Evolutionary conservation across 1,140 invertebrate species (phyloP), one percentile per base, ranked within the genome.

Genomic region (Anadara kagoshimensis): DNA sequence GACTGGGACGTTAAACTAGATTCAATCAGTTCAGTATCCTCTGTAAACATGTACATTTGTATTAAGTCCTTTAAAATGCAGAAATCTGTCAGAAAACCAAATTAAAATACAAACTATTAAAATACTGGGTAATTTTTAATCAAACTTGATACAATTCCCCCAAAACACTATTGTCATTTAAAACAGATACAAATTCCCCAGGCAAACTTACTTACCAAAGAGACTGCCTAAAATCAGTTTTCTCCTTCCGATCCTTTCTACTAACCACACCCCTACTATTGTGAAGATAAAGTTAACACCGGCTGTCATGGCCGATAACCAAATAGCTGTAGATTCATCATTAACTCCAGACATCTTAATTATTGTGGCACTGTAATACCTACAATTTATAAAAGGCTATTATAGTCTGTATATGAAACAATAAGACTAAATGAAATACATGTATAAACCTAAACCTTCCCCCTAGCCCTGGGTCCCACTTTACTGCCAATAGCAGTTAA

Each of bases 301-400:
- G 51, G 91, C 87, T 29, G 90, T 91, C 10, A 87, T 87, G 5
- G 91, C 91, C 0, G 92, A 85, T 53, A 93, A 82, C 93, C 93
- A 93, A 70, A 93, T 92, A 20, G 91, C 92, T 20, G 81, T 82
- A n/a, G 88, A 86, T 56, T 90, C 81, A 73, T 91, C 88, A 14
- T 83, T 76, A 4, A 93, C 84, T 49, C 93, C 92, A 5, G 92
- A 88, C 89, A 93, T 92, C 68, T 91, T 89, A 62, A 93, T 93
- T 63, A 93, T 93, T 43, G 90, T 91, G 5, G 92, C 92, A 77
- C 91, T 92, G 83, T 93, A 93, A 82, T 93, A 93, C 91, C 92
- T 92, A 43, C 41, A 72, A 10, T n/a, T 58, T 51, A 58, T 29
- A 47, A 61, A 45, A 70, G n/a, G n/a, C n/a, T n/a, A n/a, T n/a